Conservation (phyloP, 2,113 vertebrate species). For the Guaruba guarouba region DNA sequence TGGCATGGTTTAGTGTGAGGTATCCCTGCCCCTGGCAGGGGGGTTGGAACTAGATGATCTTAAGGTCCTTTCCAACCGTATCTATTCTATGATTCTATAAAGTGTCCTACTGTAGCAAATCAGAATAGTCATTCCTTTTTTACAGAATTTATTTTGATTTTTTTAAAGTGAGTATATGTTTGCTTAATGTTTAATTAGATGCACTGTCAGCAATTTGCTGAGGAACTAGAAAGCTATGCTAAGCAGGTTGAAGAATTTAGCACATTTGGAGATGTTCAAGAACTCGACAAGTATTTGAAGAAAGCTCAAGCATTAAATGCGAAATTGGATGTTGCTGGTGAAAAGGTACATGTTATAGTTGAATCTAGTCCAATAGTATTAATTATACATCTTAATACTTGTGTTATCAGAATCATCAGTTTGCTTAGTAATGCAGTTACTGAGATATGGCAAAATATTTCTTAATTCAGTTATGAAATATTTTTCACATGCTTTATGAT, state of each 20-base stretch:
- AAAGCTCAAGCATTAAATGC: slow-evolving; percentile 79
- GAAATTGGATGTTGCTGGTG: slow-evolving; percentile 81
- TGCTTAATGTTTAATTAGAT: slow-evolving; percentile 64
- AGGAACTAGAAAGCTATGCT: slow-evolving; percentile 82
- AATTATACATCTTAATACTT: not conserved
- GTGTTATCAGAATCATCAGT: not conserved
- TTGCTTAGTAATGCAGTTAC: not conserved
- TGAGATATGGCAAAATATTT: not conserved
- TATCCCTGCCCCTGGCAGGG: too few relatives aligned
- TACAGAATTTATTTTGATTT: not conserved
- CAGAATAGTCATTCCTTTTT: not conserved
- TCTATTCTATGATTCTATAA: not conserved
- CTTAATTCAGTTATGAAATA: not conserved
- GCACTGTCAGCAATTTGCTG: slow-evolving; percentile 76
- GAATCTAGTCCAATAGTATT: not conserved
- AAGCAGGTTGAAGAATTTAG: slow-evolving; percentile 81
- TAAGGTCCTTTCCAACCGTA: too few relatives aligned
- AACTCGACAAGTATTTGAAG: slow-evolving; percentile 82
- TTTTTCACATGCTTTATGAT: not conserved
- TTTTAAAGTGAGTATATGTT: not conserved
- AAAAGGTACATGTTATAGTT: slow-evolving; percentile 76
- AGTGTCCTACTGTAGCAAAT: not conserved
- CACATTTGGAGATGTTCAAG: slow-evolving; percentile 75
- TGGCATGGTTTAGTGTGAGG: too few relatives aligned
- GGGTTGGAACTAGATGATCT: too few relatives aligned